Evolutionary conservation across 2,888 invertebrate genomes (phyloP).

Genomic region (Rhopalosiphum nymphaeae): DNA sequence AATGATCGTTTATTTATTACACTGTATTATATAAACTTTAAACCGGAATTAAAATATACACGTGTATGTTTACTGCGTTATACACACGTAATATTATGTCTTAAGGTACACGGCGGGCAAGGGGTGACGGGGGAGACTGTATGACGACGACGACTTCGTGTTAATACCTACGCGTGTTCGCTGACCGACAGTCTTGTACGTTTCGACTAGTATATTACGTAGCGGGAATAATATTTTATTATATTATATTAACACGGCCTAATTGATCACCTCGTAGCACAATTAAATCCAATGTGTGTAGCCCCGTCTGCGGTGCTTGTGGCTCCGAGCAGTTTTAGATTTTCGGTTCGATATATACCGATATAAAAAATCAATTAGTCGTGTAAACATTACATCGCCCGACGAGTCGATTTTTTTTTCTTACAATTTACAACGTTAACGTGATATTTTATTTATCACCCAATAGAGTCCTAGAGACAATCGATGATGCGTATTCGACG

Average conservation of each 20-base stretch:
- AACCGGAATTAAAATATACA: conserved; percentile 34
- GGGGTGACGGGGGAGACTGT: background rate
- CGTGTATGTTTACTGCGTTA: background rate
- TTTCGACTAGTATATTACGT: background rate
- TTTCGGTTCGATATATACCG: conserved; percentile 2
- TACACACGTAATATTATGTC: background rate
- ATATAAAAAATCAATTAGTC: conserved; percentile 50
- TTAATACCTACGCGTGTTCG: conserved; percentile 18
- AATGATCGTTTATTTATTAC: conserved; percentile 25
- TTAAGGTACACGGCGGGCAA: background rate
- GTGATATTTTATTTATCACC: conserved; percentile 1
- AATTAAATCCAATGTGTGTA: background rate
- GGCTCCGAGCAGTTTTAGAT: conserved; percentile 27
- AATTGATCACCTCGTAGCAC: conserved; percentile 38
- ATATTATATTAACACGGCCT: background rate
- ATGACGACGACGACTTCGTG: background rate
- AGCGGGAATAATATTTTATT: conserved; percentile 12
- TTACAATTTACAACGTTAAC: background rate
- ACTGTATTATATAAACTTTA: background rate
- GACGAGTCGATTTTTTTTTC: background rate
- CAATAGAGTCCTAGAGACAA: background rate
- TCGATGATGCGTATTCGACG: background rate
- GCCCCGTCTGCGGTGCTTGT: background rate
- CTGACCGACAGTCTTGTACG: conserved; percentile 23
- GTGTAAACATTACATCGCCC: conserved; percentile 1